phyloP scores from a whole-genome alignment of 2,113 vertebrate genomes.

The Lutjanus erythropterus region DNA sequence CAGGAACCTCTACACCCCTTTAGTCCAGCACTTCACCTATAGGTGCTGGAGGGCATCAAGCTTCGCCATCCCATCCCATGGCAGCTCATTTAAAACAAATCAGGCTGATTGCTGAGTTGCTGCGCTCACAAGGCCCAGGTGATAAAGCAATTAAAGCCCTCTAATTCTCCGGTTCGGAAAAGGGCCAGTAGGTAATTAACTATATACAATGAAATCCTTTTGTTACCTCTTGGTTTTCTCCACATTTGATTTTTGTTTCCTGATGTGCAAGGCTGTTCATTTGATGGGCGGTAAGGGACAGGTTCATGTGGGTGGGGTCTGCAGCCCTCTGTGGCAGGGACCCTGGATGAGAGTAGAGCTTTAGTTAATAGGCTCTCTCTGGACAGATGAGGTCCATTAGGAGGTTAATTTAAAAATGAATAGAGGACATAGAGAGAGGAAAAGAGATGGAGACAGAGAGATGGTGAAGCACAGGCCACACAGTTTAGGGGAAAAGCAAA shows the following conservation, averaged over 20 bases:
- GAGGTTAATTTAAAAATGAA: slow-evolving; percentile 90
- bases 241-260: slow-evolving; percentile 83
- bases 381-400: slow-evolving; percentile 90
- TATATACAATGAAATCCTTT: slow-evolving; percentile 98
- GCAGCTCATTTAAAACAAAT: slow-evolving; percentile 99
- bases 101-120: slow-evolving; percentile 92
- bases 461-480: neutral
- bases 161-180: slow-evolving; percentile 94
- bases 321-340: slow-evolving; percentile 71
- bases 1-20: slow-evolving; percentile 61
- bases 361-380: slow-evolving; percentile 87
- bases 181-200: slow-evolving; percentile 97
- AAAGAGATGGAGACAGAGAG: slow-evolving; percentile 50
- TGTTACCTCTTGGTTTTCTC: slow-evolving; percentile 86
- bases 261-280: slow-evolving; percentile 76
- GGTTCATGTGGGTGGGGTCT: slow-evolving; percentile 79
- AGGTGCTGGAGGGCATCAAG: slow-evolving; percentile 85
- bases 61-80: slow-evolving; percentile 91
- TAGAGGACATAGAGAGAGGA: slow-evolving; percentile 64
- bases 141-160: slow-evolving; percentile 99
- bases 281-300: slow-evolving; percentile 83
- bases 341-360: slow-evolving; percentile 80
- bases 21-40: slow-evolving; percentile 74
- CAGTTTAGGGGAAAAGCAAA: slow-evolving; percentile 26
- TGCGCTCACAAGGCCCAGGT: slow-evolving; percentile 94